Base-by-base conservation (phyloP, 2,888 invertebrate genomes). In the Lepetodrilus schrolli region DNA sequence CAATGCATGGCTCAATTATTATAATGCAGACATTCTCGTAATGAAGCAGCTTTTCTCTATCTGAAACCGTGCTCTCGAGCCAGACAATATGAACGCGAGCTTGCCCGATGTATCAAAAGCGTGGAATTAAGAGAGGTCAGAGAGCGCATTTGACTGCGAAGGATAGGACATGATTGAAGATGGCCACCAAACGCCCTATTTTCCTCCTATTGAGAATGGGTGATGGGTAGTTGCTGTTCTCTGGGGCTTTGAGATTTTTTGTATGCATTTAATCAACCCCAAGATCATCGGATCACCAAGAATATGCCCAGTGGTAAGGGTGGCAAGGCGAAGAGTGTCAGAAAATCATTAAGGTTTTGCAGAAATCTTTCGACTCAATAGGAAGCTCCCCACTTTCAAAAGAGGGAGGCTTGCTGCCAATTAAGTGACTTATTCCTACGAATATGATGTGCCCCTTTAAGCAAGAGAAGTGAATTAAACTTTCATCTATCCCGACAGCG, bases 1-100 rank as follows among this genome's bases (percentile, higher is more conserved):
- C 78, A 77, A 71, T 51, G 72, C 23, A 48, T 47, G 66, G 68
- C 76, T 79, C 77, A 74, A 77, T 79, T 79, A 77, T 79, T 76
- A 78, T 78, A 78, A 78, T 78, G 76, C 76, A 66, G 48, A 58
- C 70, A 76, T 69, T 74, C 73, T 36, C 23, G 76, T 76, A 75
- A 78, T 76, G 76, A 76, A 78, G 78, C 75, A 69, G 50, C 72
- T 72, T 72, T 75, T 66, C 72, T 37, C 66, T 30, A 38, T 68
- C 68, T 23, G 43, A 68, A 68, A 47, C 5, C 47, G 23, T 17
- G 68, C 47, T 47, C 66, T 47, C 26, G 23, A 30, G 23, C 20
- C 38, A 47, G 23, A 68, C 68, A 68, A 68, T 43, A 20, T 17
- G n/a, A 26, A n/a, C 10, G n/a, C 43, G 47, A 47, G 47, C 68